Evolutionary conservation across 2,797 vertebrate species (phyloP).

Genomic region (Parauchenoglanis punctatus): DNA sequence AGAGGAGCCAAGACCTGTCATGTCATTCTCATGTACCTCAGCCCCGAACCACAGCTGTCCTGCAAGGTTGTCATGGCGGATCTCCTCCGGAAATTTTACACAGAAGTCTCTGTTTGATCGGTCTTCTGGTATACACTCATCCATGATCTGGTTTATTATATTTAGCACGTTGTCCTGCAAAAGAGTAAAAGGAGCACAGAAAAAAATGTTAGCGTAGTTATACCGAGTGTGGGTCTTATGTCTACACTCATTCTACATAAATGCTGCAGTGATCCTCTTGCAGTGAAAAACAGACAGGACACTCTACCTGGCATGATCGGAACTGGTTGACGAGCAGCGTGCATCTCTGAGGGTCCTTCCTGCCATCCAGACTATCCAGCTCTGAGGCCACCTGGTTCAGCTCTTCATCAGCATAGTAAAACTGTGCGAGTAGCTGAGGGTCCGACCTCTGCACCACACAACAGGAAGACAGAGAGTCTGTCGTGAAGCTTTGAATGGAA

Average conservation of each 20-base stretch:
- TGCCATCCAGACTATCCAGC: constrained; percentile 93
- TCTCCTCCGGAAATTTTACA: constrained; percentile 98
- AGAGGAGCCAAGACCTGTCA: not conserved
- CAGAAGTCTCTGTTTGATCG: constrained; percentile 94
- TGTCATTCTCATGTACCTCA: constrained; percentile 77
- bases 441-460: constrained; percentile 84
- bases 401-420: constrained; percentile 98
- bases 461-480: constrained; percentile 19
- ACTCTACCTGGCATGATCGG: constrained; percentile 92
- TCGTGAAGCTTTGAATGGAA: constrained; percentile 5
- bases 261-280: not conserved
- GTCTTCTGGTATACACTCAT: constrained; percentile 93
- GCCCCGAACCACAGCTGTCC: constrained; percentile 98
- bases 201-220: not conserved
- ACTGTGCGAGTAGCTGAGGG: constrained; percentile 95
- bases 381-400: constrained; percentile 95
- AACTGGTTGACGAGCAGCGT: constrained; percentile 97
- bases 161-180: constrained; percentile 92
- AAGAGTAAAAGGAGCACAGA: not conserved
- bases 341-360: constrained; percentile 96
- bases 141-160: constrained; percentile 98
- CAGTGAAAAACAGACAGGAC: not conserved
- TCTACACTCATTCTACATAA: not conserved
- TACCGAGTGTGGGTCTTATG: not conserved
- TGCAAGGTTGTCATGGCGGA: constrained; percentile 97